phyloP scores from a whole-genome alignment of 92 coral and sea anemone species.

The Parazoanthus atlanticus region DNA sequence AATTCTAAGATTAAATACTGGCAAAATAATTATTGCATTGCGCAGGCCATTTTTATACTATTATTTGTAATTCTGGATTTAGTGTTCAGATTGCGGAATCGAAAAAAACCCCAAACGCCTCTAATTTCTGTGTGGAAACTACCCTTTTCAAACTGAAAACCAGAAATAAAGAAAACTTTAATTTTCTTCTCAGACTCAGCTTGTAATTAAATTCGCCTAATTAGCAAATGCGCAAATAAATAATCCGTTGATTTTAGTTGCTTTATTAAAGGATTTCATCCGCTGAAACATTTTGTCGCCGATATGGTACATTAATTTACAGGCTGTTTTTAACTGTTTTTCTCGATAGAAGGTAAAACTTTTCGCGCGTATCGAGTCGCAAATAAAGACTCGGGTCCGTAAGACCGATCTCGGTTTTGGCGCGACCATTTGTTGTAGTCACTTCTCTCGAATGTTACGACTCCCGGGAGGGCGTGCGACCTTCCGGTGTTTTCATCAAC shows the following conservation, averaged over 20 bases:
- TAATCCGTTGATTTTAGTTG: neutral
- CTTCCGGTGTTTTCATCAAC: neutral
- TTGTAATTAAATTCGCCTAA: neutral
- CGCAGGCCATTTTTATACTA: too few relatives aligned
- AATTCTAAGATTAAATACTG: too few relatives aligned
- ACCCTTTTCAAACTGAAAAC: neutral
- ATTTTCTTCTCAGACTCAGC: neutral
- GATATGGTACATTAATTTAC: neutral
- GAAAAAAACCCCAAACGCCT: too few relatives aligned
- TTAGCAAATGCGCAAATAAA: too few relatives aligned
- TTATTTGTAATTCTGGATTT: neutral
- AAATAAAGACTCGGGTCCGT: neutral
- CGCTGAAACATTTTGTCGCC: neutral
- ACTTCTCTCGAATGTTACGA: slow-evolving; percentile 15
- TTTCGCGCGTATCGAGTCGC: neutral
- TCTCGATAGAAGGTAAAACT: neutral
- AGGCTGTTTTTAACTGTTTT: neutral
- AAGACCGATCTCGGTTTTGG: neutral
- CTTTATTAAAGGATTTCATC: neutral
- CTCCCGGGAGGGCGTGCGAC: neutral
- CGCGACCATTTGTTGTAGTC: slow-evolving; percentile 37
- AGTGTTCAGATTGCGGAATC: neutral
- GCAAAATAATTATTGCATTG: too few relatives aligned
- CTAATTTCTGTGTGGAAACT: neutral
- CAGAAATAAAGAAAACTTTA: neutral